Percentiles rank a stretch among this genome's conserved stretches.
Conservation (phyloP, 2,888 invertebrate genomes). For the Patella depressa region DNA sequence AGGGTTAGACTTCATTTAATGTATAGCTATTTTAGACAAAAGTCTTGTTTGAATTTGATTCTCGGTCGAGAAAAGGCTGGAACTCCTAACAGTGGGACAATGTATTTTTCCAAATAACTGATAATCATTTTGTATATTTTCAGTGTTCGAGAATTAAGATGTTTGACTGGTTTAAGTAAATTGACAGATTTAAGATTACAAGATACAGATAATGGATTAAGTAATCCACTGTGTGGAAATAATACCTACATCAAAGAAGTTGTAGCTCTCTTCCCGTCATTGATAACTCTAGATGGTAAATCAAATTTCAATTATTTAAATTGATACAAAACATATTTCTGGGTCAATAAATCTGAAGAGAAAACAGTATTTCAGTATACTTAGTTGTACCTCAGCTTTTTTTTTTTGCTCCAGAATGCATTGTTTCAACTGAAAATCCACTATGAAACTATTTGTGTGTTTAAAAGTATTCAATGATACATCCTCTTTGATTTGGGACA, state of each 20-base stretch:
- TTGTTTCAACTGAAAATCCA: background rate
- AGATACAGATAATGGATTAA: slow-evolving; percentile 49
- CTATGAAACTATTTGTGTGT: no score
- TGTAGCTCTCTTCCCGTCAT: slow-evolving; percentile 51
- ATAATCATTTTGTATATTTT: slow-evolving; percentile 16
- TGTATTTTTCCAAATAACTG: background rate
- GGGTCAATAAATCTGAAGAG: background rate
- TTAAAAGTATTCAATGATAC: no score
- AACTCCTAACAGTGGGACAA: background rate
- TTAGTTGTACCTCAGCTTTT: background rate
- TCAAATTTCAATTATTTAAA: no score
- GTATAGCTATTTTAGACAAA: no score
- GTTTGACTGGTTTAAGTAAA: slow-evolving; percentile 56
- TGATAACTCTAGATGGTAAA: slow-evolving; percentile 60
- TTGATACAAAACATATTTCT: no score
- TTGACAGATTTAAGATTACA: slow-evolving; percentile 54
- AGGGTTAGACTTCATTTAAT: no score
- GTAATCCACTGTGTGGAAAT: slow-evolving; percentile 63
- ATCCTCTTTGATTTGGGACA: no score
- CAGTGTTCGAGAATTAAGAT: slow-evolving; percentile 55
- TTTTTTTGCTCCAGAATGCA: background rate
- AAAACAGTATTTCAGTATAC: slow-evolving; percentile 17
- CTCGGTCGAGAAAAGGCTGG: background rate
- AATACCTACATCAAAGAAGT: slow-evolving; percentile 51
- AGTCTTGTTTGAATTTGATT: background rate